These are phyloP conservation scores for Corticium candelabrum DNA, from an alignment of 37 sponge, comb jelly and placozoan genomes.

Conservation along the genomic window DNA sequence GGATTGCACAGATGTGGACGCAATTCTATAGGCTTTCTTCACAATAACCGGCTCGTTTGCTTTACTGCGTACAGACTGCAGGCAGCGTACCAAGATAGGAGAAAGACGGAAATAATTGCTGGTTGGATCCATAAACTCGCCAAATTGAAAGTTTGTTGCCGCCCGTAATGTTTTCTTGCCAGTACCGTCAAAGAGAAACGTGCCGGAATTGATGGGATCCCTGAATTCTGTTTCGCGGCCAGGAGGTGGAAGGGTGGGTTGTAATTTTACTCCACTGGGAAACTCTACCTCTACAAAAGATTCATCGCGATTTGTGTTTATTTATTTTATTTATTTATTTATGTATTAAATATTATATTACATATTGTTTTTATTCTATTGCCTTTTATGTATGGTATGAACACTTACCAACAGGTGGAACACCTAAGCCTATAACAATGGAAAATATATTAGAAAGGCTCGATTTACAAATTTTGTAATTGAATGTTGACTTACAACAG, in stretches of 20 bases:
- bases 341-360: too few relatives aligned
- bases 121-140: background rate
- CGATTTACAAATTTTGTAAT: too few relatives aligned
- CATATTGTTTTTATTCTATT: too few relatives aligned
- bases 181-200: background rate
- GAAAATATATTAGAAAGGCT: too few relatives aligned
- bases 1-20: background rate
- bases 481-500: background rate
- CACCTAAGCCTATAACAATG: too few relatives aligned
- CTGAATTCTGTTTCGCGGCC: background rate
- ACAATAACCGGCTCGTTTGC: background rate
- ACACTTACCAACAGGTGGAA: too few relatives aligned
- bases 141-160: background rate
- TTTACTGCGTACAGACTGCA: background rate
- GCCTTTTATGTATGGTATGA: too few relatives aligned
- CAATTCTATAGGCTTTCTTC: background rate
- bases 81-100: background rate
- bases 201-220: background rate
- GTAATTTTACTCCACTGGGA: background rate
- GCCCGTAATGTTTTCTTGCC: background rate
- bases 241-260: background rate
- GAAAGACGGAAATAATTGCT: background rate
- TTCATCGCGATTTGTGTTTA: too few relatives aligned
- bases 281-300: background rate
- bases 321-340: too few relatives aligned